A percentile compares a stretch with the other conserved stretches of the same genome.
Evolutionary conservation across 2,797 vertebrate species (phyloP).

Genomic region (Halcyon badia): DNA sequence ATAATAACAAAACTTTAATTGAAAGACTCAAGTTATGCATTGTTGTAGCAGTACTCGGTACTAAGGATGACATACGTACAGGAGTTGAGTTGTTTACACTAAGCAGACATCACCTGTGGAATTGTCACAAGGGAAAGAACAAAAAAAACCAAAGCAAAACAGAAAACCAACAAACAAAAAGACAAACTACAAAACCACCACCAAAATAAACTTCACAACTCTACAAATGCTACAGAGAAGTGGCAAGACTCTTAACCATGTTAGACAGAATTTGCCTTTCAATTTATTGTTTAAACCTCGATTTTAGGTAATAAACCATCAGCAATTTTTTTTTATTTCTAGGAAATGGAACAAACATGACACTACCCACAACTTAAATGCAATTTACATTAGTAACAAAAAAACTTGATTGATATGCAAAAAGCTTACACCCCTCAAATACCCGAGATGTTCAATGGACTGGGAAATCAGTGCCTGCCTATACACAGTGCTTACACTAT

Average conservation of each 20-base stretch:
- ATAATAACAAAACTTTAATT: not conserved
- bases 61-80: accelerated
- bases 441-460: not conserved
- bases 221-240: not conserved
- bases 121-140: not conserved
- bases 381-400: not conserved
- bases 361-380: not conserved
- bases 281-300: not conserved
- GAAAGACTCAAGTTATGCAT: not conserved
- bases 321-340: not conserved
- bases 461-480: not conserved
- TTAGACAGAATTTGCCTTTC: not conserved
- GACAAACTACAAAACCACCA: too few relatives aligned
- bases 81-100: not conserved
- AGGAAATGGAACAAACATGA: not conserved
- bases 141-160: too few relatives aligned
- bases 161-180: too few relatives aligned
- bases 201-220: not conserved
- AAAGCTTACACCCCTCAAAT: not conserved
- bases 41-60: not conserved
- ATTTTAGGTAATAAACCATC: not conserved
- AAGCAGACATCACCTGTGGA: not conserved
- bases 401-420: not conserved
- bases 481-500: not conserved
- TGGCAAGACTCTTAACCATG: not conserved